phyloP scores from a whole-genome alignment of 2,797 vertebrate genomes.

The Champsocephalus esox region DNA sequence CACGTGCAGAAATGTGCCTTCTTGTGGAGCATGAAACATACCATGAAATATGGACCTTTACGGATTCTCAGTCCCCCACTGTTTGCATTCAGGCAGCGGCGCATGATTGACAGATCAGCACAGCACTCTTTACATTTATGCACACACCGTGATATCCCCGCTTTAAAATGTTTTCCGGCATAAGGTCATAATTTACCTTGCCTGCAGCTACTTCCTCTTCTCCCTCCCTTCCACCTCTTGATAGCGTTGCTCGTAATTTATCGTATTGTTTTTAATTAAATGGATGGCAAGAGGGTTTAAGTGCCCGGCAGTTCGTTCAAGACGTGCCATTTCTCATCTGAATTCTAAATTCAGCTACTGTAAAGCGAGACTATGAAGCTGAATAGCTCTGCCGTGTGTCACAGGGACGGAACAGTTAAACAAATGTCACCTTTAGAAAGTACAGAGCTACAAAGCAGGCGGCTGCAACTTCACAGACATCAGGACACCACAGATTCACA shows the following conservation, averaged over 20 bases:
- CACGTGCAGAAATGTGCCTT: conserved; percentile 41
- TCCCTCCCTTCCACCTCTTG: conserved; percentile 50
- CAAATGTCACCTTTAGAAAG: conserved; percentile 71
- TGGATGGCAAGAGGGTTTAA: conserved; percentile 76
- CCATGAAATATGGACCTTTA: conserved; percentile 56
- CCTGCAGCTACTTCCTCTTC: conserved; percentile 62
- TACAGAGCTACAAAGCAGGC: conserved; percentile 41
- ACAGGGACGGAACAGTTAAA: conserved; percentile 66
- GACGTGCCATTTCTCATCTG: conserved; percentile 76
- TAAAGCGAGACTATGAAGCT: conserved; percentile 63
- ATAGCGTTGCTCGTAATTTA: conserved; percentile 82
- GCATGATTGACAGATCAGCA: conserved; percentile 74
- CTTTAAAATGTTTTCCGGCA: conserved; percentile 66
- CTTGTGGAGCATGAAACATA: conserved; percentile 44
- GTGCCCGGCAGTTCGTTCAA: conserved; percentile 67
- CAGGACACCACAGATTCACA: conserved; percentile 21
- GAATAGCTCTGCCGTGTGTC: conserved; percentile 61
- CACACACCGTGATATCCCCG: conserved; percentile 41
- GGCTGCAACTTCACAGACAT: conserved; percentile 46
- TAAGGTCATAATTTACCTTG: conserved; percentile 81
- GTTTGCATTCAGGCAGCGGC: conserved; percentile 38
- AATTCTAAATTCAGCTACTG: conserved; percentile 72
- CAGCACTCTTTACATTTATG: conserved; percentile 69
- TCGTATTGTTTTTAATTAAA: conserved; percentile 87
- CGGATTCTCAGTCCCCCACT: conserved; percentile 11